Evolutionary conservation across 2,797 vertebrate genomes (phyloP).

Genomic region (Decapterus maruadsi): DNA sequence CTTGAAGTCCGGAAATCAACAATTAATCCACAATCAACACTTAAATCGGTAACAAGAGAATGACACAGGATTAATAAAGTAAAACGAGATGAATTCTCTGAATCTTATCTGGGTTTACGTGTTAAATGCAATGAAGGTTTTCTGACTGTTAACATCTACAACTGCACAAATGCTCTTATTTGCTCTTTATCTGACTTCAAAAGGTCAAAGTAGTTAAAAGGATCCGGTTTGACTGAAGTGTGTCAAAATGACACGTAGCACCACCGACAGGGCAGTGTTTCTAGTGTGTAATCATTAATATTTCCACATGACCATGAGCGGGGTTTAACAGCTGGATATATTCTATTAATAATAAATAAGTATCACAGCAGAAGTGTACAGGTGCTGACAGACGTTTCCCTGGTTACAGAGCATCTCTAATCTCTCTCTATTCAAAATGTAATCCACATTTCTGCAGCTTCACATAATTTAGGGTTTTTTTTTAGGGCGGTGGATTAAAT

Average conservation of each 20-base stretch:
- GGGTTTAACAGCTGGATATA: background rate
- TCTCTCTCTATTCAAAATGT: background rate
- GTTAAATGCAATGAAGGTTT: background rate
- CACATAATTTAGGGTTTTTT: too few relatives aligned
- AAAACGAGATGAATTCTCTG: background rate
- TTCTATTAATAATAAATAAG: background rate
- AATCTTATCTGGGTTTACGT: background rate
- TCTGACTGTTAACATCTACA: background rate
- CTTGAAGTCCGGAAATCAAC: background rate
- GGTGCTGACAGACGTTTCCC: background rate
- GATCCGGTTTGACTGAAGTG: background rate
- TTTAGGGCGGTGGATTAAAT: too few relatives aligned
- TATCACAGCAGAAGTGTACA: background rate
- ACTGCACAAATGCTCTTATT: background rate
- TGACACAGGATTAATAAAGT: background rate
- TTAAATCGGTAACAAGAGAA: background rate
- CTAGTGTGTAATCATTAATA: background rate
- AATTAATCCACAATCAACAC: too few relatives aligned
- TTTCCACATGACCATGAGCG: background rate
- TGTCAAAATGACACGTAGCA: background rate
- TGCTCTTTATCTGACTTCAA: background rate
- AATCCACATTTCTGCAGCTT: background rate
- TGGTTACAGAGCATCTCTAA: background rate
- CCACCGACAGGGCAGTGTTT: background rate
- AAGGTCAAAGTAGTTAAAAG: background rate